Evolutionary conservation across 2,113 vertebrate species (phyloP).

Genomic region (Catagonus wagneri): DNA sequence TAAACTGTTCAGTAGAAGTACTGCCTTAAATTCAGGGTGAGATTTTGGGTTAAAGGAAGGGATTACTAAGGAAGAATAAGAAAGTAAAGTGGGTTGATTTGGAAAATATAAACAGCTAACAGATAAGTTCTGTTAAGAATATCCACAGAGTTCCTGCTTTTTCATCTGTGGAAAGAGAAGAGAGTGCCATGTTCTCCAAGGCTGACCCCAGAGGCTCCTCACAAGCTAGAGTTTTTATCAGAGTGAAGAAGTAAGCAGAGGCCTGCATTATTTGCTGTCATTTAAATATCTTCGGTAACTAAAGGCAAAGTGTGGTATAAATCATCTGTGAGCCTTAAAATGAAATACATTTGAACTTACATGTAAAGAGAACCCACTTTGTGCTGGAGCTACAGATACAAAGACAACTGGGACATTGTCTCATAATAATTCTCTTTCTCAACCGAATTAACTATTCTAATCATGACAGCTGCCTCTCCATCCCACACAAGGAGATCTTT

Average conservation of each 20-base stretch:
- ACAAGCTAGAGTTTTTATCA: neutral
- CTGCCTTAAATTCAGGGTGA: neutral
- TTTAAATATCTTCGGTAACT: neutral
- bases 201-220: neutral
- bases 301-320: neutral
- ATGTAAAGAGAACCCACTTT: neutral
- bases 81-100: neutral
- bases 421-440: conserved; percentile 2
- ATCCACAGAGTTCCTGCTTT: neutral
- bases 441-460: neutral
- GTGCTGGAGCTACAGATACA: neutral
- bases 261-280: neutral
- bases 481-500: neutral
- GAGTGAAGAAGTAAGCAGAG: neutral
- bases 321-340: neutral
- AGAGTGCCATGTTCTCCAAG: neutral
- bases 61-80: neutral
- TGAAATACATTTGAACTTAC: neutral
- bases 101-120: neutral
- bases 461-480: neutral
- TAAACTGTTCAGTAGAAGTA: neutral
- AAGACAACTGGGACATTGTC: neutral
- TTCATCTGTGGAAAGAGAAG: neutral
- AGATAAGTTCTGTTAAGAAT: neutral
- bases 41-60: neutral